Percentiles rank a stretch among this genome's conserved stretches.
Conservation (phyloP, 2,888 invertebrate genomes). For the Dromius quadrimaculatus region DNA sequence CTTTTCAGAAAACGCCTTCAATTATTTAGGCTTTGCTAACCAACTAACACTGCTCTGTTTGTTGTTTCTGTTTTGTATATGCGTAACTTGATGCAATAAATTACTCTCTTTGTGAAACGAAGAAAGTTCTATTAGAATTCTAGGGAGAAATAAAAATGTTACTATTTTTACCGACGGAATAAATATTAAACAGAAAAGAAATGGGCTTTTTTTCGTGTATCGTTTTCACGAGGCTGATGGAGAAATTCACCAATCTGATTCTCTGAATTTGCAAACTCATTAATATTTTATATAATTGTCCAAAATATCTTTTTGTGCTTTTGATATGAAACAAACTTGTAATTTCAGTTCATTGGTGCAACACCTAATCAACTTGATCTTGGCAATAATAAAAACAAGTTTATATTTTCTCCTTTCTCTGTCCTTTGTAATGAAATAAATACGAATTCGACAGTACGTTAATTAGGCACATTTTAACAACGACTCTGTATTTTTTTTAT, state of each 20-base stretch:
- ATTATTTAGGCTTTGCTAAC: conserved; percentile 36
- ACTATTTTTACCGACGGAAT: background rate
- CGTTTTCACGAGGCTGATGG: too few relatives aligned
- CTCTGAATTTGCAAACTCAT: too few relatives aligned
- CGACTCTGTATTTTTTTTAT: too few relatives aligned
- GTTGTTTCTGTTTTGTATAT: conserved; percentile 14
- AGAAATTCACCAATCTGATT: too few relatives aligned
- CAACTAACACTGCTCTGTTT: conserved; percentile 27
- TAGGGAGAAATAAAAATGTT: conserved; percentile 9
- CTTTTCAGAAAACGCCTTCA: conserved; percentile 22
- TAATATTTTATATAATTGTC: too few relatives aligned
- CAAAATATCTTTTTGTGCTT: too few relatives aligned
- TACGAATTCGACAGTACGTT: conserved; percentile 8
- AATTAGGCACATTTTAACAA: conserved; percentile 28
- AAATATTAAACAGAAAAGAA: conserved; percentile 7
- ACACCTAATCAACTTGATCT: conserved; percentile 15
- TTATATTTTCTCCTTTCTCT: conserved; percentile 47
- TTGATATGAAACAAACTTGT: too few relatives aligned
- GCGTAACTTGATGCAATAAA: conserved; percentile 32
- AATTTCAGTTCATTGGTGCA: too few relatives aligned
- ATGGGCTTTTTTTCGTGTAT: background rate
- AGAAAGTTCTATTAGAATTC: conserved; percentile 40
- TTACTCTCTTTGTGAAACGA: conserved; percentile 34
- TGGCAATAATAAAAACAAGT: conserved; percentile 13
- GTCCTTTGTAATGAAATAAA: conserved; percentile 15